A percentile compares a stretch with the other conserved stretches of the same genome.
phyloP scores from a whole-genome alignment of 2,888 invertebrate genomes.

The Sphecodes monilicornis region DNA sequence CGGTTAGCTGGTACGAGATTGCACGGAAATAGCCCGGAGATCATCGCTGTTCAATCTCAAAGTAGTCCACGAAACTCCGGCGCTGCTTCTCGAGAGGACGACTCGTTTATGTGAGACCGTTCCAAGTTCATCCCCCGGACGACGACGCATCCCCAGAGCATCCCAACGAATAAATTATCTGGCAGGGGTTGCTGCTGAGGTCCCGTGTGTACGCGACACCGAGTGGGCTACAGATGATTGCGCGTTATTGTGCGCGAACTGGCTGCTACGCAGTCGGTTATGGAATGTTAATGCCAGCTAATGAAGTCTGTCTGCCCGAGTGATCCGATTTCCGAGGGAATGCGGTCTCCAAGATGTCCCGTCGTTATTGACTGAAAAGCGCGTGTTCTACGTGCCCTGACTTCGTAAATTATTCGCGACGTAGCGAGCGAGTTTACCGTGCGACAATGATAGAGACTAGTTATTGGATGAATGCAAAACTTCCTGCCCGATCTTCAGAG shows the following conservation, averaged over 20 bases:
- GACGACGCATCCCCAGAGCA: slow-evolving; percentile 15
- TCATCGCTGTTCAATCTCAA: slow-evolving; percentile 74
- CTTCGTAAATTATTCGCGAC: not conserved
- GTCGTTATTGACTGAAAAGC: not conserved
- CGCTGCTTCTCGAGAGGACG: not conserved
- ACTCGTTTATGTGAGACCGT: slow-evolving; percentile 38
- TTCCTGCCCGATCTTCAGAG: not conserved
- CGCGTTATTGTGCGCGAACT: slow-evolving; percentile 48
- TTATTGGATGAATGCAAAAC: not conserved
- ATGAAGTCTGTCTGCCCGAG: slow-evolving; percentile 18
- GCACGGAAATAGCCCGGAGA: slow-evolving; percentile 79
- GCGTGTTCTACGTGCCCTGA: not conserved
- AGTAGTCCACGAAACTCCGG: slow-evolving; percentile 60
- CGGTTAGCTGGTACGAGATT: slow-evolving; percentile 79
- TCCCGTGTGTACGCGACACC: slow-evolving; percentile 39
- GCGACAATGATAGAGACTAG: not conserved
- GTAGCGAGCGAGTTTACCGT: not conserved
- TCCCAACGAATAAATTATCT: slow-evolving; percentile 46
- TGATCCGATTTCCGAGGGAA: slow-evolving; percentile 21
- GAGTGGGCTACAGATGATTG: slow-evolving; percentile 46
- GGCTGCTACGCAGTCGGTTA: slow-evolving; percentile 30
- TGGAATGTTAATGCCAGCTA: slow-evolving; percentile 55
- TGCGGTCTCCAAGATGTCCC: not conserved
- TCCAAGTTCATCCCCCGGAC: slow-evolving; percentile 6
- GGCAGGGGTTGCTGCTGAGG: not conserved